Evolutionary conservation across 2,888 invertebrate genomes (phyloP).

Genomic region (Phorcus lineatus): DNA sequence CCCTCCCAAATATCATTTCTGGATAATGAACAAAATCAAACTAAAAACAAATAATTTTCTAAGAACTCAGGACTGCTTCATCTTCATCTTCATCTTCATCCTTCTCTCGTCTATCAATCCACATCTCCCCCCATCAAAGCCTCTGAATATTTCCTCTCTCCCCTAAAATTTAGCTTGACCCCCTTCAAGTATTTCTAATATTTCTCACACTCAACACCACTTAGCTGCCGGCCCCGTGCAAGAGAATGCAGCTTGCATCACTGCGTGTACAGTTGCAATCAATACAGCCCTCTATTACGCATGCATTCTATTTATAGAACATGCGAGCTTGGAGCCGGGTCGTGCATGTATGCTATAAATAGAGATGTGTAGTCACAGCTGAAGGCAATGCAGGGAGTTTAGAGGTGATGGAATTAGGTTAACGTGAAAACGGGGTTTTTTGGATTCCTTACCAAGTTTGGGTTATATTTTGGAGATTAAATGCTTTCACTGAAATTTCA

Average conservation of each 20-base stretch:
- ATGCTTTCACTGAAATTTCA: too few species aligned
- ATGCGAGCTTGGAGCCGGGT: not conserved
- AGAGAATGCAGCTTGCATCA: not conserved
- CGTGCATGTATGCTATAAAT: not conserved
- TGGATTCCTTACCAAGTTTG: too few species aligned
- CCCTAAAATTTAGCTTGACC: not conserved
- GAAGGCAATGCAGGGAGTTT: too few species aligned
- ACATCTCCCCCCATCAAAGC: not conserved
- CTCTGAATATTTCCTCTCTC: not conserved
- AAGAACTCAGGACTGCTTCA: too few species aligned
- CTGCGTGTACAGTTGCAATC: not conserved
- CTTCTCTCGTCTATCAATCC: too few species aligned
- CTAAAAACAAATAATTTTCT: too few species aligned
- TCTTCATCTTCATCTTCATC: too few species aligned
- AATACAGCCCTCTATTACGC: not conserved
- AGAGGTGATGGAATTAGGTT: too few species aligned
- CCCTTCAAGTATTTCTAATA: not conserved
- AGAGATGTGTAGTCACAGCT: not conserved
- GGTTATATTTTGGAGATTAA: too few species aligned
- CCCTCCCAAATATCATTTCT: too few species aligned
- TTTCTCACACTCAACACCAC: not conserved
- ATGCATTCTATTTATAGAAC: not conserved
- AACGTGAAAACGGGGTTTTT: too few species aligned
- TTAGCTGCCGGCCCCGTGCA: not conserved
- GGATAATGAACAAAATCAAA: too few species aligned